Evolutionary conservation across 2,113 vertebrate genomes (phyloP), one percentile per base, ranked within the genome.

Genomic region (Myotis yumanensis): DNA sequence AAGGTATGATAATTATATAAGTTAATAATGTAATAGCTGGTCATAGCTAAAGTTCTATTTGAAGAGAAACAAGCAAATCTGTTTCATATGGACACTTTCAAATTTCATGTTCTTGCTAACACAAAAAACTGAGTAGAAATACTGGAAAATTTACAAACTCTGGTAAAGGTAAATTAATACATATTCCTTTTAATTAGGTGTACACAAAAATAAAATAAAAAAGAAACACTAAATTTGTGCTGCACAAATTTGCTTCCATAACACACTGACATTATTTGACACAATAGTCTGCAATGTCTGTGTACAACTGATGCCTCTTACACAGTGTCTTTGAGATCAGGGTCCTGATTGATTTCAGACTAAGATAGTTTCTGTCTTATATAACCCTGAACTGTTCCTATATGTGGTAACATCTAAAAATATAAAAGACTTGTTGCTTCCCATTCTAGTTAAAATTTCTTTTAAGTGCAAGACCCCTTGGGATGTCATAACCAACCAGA

Each of bases 141-240:
- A 79, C 4, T 76, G 76, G 71, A 97, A 88, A 81, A 57, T 92
- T 92, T 91, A 88, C n/a, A 94, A 95, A 62, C 84, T 94, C 37
- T 66, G 91, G 69, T 48, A 91, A 97, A 96, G 90, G 79, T 90
- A 96, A 96, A 87, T 79, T 95, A 96, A 83, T 72, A 91, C 62
- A 80, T 85, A 93, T 88, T 96, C 35, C 32, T 93, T 92, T 81
- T 95, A 83, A 89, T 32, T 96, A 46, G 40, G 28, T 59, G 16
- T 94, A 91, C 66, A 90, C 48, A 46, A 88, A 94, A 82, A 14
- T 59, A 37, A 62, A 80, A 62, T 25, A 16, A 28, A 25, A 85
- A 54, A 4, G 3, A 5, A 90, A 14, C 20, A 43, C 59, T 79
- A 81, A 69, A 90, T 48, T 79, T 37, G 59, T 85, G 69, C 71